Evolutionary conservation across 1,140 invertebrate genomes (phyloP).

Genomic region (Nomia melanderi): DNA sequence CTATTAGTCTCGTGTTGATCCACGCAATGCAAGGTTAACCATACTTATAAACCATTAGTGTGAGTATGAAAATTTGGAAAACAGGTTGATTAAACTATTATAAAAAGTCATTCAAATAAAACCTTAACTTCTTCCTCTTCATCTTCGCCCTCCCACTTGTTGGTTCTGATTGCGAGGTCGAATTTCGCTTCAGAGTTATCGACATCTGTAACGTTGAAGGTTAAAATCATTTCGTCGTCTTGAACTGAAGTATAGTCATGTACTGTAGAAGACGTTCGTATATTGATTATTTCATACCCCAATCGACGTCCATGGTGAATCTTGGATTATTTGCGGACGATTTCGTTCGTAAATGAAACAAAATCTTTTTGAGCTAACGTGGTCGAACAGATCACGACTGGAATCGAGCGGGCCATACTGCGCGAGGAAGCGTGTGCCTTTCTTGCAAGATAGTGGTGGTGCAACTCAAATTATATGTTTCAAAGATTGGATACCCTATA

Average conservation of each 20-base stretch:
- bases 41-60: background rate
- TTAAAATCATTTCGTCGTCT: constrained; percentile 48
- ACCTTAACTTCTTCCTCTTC: constrained; percentile 92
- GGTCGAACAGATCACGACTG: constrained; percentile 36
- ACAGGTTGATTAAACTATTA: constrained; percentile 38
- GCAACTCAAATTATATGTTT: background rate
- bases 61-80: constrained; percentile 10
- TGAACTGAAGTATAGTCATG: background rate
- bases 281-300: constrained; percentile 48
- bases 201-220: constrained; percentile 73
- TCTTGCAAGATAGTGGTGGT: constrained; percentile 34
- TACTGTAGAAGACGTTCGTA: background rate
- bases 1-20: constrained; percentile 19
- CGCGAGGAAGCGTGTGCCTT: constrained; percentile 56
- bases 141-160: constrained; percentile 95
- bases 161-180: constrained; percentile 77
- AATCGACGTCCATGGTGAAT: constrained; percentile 59
- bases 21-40: constrained; percentile 25
- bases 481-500: background rate
- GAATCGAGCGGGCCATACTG: constrained; percentile 60
- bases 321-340: constrained; percentile 48
- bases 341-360: constrained; percentile 23
- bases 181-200: constrained; percentile 75
- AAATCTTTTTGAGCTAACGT: constrained; percentile 47
- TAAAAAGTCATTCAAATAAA: constrained; percentile 40